Evolutionary conservation across 2,113 vertebrate species (phyloP).

Genomic region (Corythaixoides concolor): DNA sequence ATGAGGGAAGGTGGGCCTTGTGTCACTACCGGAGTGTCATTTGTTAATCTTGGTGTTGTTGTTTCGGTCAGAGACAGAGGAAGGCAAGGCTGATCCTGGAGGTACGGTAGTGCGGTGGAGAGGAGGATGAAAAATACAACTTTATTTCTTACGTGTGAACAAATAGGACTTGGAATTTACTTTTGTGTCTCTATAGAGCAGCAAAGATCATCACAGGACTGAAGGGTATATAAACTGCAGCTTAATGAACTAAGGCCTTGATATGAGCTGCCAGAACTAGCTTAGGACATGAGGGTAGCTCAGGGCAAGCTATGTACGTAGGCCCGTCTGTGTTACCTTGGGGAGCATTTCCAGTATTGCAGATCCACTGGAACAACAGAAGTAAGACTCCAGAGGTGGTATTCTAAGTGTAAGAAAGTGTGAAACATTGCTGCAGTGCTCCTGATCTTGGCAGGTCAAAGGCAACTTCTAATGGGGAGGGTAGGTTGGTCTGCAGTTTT

Average conservation of each 20-base stretch:
- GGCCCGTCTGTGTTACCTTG: too few species aligned
- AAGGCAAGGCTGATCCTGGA: neutral
- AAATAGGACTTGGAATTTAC: neutral
- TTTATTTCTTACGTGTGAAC: rapidly evolving
- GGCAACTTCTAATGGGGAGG: rapidly evolving
- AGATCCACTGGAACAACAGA: rapidly evolving
- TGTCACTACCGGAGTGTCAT: rapidly evolving
- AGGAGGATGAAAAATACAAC: neutral
- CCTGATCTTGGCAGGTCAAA: neutral
- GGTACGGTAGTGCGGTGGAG: too few species aligned
- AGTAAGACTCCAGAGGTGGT: rapidly evolving
- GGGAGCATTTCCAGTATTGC: too few species aligned
- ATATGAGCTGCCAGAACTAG: neutral
- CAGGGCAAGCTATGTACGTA: neutral
- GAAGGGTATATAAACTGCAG: neutral
- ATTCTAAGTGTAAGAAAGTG: neutral
- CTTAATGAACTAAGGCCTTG: neutral
- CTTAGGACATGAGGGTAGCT: neutral
- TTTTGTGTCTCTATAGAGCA: neutral
- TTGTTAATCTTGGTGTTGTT: neutral
- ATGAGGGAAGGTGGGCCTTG: neutral
- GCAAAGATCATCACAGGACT: neutral
- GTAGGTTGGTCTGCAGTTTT: neutral
- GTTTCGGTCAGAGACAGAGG: too few species aligned
- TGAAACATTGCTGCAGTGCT: rapidly evolving